Evolutionary conservation across 2,113 vertebrate genomes (phyloP), one percentile per base, ranked within the genome.

Genomic region (Phrynosoma platyrhinos): DNA sequence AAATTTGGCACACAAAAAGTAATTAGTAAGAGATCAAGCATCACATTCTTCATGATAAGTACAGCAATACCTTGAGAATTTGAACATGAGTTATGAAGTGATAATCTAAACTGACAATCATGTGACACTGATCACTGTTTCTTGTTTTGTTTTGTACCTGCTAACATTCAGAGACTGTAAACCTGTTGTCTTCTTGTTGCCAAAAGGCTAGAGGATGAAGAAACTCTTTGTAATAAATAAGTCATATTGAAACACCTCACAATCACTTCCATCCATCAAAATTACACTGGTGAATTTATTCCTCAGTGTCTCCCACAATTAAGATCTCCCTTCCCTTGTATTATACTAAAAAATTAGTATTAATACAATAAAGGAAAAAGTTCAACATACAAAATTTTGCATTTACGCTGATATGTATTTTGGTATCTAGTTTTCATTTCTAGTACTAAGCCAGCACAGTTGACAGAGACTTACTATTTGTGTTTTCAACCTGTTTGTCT

Each of bases 121-220:
- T 27, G 9, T 71, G 81, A 82, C 81, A 66, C 32, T 27, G 2
- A 23, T 47, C 25, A 47, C 13, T 83, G 68, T 25, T 5, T 32
- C 7, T 71, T 71, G 20, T 83, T 53, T 71, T n/a, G 16, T 6
- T 30, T 55, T 74, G 69, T 71, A 32, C 27, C 21, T 72, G 18
- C 27, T 83, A 71, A 36, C n/a, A 40, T 27, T 75, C n/a, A 71
- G 13, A 75, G 20, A 23, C 40, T 27, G 23, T 62, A 62, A 75
- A 62, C n/a, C 32, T 84, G 23, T 74, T 74, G 21, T 62, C 20
- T 40, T 55, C 53, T 75, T 55, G n/a, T 62, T 32, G 20, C 62
- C 52, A 76, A 27, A 74, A 25, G 42, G n/a, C 32, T 84, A 84
- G 58, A 84, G 58, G 83, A 71, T 71, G 66, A n/a, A 83, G 13